Evolutionary conservation across 1,140 invertebrate genomes (phyloP).

Genomic region (Meloidogyne chitwoodi): DNA sequence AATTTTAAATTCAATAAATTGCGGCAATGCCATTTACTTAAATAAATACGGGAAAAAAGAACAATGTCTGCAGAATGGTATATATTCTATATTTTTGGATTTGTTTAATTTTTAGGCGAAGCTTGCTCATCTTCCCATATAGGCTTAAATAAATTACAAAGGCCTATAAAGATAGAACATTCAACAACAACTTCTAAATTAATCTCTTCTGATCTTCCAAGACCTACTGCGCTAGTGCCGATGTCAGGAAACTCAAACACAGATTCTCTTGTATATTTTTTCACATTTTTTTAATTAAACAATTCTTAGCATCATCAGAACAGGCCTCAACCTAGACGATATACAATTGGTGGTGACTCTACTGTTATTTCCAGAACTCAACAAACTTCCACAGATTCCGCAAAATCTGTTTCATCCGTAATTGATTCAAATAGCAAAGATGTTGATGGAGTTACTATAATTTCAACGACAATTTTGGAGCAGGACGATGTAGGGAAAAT

Average conservation of each 20-base stretch:
- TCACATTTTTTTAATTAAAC: not conserved
- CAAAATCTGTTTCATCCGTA: not conserved
- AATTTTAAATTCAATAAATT: constrained; percentile 11
- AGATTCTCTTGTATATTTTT: not conserved
- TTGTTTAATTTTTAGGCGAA: not conserved
- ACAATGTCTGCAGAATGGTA: not conserved
- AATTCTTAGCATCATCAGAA: not conserved
- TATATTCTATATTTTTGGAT: not conserved
- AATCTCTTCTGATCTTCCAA: constrained; percentile 6
- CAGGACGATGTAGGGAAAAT: not conserved
- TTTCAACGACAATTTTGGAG: not conserved
- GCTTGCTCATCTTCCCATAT: not conserved
- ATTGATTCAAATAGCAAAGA: not conserved
- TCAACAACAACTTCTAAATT: not conserved
- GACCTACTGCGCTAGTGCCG: constrained; percentile 23
- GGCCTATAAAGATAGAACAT: not conserved
- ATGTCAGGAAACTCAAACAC: not conserved
- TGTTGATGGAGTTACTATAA: too few species aligned
- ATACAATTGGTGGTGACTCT: not conserved
- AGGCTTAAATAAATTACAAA: not conserved
- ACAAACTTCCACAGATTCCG: not conserved
- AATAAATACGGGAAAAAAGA: not conserved
- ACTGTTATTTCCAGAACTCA: not conserved
- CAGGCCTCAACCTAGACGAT: not conserved
- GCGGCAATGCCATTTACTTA: constrained; percentile 9